phyloP scores from a whole-genome alignment of 1,140 invertebrate species.

The Aphidius gifuensis region DNA sequence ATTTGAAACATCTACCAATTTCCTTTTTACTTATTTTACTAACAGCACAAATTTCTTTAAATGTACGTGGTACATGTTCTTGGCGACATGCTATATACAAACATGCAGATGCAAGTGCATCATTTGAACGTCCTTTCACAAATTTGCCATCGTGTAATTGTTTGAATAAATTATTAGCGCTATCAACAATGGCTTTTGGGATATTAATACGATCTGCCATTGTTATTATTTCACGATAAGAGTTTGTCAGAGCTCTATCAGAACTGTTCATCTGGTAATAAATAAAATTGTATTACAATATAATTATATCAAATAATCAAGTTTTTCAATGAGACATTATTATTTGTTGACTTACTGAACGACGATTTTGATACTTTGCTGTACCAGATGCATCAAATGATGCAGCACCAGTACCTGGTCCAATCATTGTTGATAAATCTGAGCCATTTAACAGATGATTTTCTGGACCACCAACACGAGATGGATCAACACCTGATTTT shows the following conservation, averaged over 20 bases:
- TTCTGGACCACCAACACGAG: constrained; percentile 96
- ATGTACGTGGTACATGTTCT: constrained; percentile 97
- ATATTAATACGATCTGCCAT: constrained; percentile 99
- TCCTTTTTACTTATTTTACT: constrained; percentile 99
- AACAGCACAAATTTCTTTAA: constrained; percentile 98
- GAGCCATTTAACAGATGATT: constrained; percentile 94
- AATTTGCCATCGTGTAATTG: constrained; percentile 96
- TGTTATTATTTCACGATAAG: constrained; percentile 92
- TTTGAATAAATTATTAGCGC: constrained; percentile 95
- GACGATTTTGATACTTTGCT: constrained; percentile 90
- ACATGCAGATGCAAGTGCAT: constrained; percentile 98
- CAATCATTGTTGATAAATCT: constrained; percentile 97
- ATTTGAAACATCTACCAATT: constrained; percentile 94
- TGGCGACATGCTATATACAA: constrained; percentile 98
- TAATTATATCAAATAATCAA: not conserved
- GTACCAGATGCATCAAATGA: constrained; percentile 80
- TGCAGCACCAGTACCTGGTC: constrained; percentile 82
- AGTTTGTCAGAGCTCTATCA: constrained; percentile 91
- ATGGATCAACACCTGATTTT: constrained; percentile 93
- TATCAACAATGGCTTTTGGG: constrained; percentile 90
- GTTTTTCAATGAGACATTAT: not conserved
- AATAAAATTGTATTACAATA: constrained; percentile 10
- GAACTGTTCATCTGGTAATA: constrained; percentile 75
- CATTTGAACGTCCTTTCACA: constrained; percentile 88
- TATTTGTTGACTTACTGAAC: constrained; percentile 61